phyloP scores from a whole-genome alignment of 92 coral and sea anemone species.

The Phymanthus crucifer region DNA sequence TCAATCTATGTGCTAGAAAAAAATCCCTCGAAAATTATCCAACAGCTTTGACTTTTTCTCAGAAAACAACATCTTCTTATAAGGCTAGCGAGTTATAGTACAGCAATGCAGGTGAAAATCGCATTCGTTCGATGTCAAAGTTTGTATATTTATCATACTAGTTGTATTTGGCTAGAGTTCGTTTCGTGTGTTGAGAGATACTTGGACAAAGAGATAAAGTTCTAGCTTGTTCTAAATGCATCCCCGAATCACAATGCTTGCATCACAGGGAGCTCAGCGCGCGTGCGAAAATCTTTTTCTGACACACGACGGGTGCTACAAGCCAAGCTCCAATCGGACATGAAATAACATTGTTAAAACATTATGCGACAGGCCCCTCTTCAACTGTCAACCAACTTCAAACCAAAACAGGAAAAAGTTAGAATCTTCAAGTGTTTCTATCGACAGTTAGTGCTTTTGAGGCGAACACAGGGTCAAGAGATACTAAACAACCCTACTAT shows the following conservation, averaged over 20 bases:
- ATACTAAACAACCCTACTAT: neutral
- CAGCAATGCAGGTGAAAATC: too few species aligned
- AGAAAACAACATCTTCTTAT: too few species aligned
- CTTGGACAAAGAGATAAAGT: neutral
- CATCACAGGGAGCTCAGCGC: neutral
- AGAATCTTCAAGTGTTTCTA: conserved; percentile 5
- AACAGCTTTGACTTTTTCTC: too few species aligned
- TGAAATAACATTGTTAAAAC: neutral
- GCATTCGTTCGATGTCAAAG: too few species aligned
- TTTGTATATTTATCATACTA: too few species aligned
- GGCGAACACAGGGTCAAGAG: neutral
- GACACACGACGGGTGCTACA: conserved; percentile 13
- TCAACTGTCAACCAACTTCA: conserved; percentile 10
- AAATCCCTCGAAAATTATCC: conserved; percentile 5
- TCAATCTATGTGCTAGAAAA: conserved; percentile 32
- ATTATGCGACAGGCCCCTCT: neutral
- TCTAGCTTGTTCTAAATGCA: neutral
- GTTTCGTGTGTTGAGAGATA: neutral
- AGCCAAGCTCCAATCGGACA: conserved; percentile 5
- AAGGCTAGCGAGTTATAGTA: too few species aligned
- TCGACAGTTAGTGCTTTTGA: neutral
- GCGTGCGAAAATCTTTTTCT: neutral
- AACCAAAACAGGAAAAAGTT: conserved; percentile 8
- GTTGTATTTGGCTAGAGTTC: neutral
- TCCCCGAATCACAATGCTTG: neutral